phyloP scores from a whole-genome alignment of 2,888 invertebrate species.

The Andrena chrysosceles region DNA sequence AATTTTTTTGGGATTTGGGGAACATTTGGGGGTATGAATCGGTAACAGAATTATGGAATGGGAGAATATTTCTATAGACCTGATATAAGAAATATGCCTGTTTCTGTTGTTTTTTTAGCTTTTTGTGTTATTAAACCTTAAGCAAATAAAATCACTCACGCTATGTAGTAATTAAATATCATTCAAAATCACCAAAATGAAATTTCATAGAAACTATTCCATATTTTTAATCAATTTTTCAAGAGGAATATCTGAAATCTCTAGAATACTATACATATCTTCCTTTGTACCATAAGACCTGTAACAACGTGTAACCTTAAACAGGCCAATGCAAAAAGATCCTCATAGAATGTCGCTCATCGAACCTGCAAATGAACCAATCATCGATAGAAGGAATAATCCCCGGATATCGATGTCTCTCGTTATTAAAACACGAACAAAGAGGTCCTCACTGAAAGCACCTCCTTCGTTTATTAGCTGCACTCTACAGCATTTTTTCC shows the following conservation, averaged over 20 bases:
- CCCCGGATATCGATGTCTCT: conserved; percentile 15
- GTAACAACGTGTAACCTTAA: neutral
- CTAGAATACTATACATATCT: neutral
- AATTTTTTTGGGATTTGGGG: no score
- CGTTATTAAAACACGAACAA: conserved; percentile 22
- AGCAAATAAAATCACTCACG: no score
- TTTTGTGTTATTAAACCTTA: no score
- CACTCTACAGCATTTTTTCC: neutral
- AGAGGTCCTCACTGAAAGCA: conserved; percentile 18
- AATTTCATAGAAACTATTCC: no score
- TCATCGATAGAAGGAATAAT: neutral
- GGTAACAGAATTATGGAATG: no score
- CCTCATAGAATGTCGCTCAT: neutral
- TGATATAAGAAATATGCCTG: no score
- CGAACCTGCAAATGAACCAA: neutral
- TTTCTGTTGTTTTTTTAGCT: no score
- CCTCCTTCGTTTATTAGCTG: conserved; percentile 51
- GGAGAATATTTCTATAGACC: no score
- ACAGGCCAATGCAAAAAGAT: neutral
- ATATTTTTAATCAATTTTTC: neutral
- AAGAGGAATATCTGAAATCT: neutral
- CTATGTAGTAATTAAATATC: no score
- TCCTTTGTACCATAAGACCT: neutral
- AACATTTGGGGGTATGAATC: no score
- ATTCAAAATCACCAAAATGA: no score